A percentile compares a stretch with the other conserved stretches of the same genome.
Evolutionary conservation across 1,140 invertebrate species (phyloP).

Genomic region (Pogonomyrmex californicus): DNA sequence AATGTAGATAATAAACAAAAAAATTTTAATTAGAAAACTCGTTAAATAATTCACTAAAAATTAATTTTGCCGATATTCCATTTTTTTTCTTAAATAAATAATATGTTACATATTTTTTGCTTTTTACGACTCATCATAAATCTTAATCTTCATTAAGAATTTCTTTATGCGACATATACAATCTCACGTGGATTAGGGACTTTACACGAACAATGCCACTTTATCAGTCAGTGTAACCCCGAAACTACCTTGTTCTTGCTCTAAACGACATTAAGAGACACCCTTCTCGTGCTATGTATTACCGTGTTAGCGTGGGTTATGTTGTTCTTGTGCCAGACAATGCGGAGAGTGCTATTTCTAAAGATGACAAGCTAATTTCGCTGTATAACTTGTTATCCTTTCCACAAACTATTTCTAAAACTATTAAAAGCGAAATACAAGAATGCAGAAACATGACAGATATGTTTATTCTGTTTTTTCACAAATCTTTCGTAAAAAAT

Average conservation of each 20-base stretch:
- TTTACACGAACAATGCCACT: slow-evolving; percentile 51
- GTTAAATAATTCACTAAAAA: background rate
- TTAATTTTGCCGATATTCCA: background rate
- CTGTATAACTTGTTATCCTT: slow-evolving; percentile 50
- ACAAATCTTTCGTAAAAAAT: background rate
- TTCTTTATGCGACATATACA: slow-evolving; percentile 7
- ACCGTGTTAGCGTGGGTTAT: slow-evolving; percentile 53
- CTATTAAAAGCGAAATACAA: background rate
- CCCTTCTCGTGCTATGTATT: slow-evolving; percentile 46
- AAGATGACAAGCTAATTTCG: slow-evolving; percentile 48
- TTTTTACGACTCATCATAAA: background rate
- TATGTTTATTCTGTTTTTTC: background rate
- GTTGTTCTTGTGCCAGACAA: slow-evolving; percentile 59
- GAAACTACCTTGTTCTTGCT: slow-evolving; percentile 53
- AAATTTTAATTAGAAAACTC: background rate
- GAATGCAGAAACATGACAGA: background rate
- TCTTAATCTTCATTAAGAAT: slow-evolving; percentile 37
- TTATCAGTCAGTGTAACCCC: slow-evolving; percentile 52
- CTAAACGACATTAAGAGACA: slow-evolving; percentile 61
- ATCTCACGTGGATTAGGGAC: slow-evolving; percentile 41
- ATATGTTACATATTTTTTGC: background rate
- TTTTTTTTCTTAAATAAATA: background rate
- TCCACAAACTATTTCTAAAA: background rate
- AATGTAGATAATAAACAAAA: background rate
- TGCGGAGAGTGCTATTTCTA: slow-evolving; percentile 51